Conservation (phyloP, 2,888 invertebrate species). For the Bursaphelenchus okinawaensis region DNA sequence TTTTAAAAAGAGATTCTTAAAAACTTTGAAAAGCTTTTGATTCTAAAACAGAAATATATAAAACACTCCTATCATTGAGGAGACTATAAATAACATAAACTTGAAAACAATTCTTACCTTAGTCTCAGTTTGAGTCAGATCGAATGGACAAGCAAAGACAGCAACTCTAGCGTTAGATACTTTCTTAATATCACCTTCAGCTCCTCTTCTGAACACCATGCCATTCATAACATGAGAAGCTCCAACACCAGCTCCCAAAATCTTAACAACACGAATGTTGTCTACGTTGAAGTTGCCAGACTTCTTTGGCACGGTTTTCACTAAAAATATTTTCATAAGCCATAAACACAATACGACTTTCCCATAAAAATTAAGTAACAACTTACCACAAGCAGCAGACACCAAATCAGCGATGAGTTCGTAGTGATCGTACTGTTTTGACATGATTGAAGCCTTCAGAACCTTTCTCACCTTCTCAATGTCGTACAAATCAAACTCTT, state of each 20-base stretch:
- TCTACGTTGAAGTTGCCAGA: constrained; percentile 79
- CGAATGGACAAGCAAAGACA: constrained; percentile 88
- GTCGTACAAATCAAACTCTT: constrained; percentile 69
- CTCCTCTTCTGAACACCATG: constrained; percentile 93
- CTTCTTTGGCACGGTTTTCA: constrained; percentile 49
- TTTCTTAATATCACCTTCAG: constrained; percentile 81
- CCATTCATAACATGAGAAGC: constrained; percentile 74
- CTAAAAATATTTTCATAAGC: constrained; percentile 24
- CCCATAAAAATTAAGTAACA: neutral
- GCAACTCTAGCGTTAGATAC: constrained; percentile 80
- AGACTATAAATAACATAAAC: neutral
- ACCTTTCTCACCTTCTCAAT: constrained; percentile 66
- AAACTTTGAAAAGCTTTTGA: neutral
- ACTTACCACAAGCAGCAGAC: constrained; percentile 72
- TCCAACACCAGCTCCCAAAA: constrained; percentile 49
- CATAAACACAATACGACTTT: neutral
- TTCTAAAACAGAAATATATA: no score
- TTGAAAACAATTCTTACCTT: constrained; percentile 68
- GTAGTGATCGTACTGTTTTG: constrained; percentile 95
- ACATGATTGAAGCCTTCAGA: constrained; percentile 80
- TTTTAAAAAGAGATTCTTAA: neutral
- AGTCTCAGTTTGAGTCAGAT: constrained; percentile 93
- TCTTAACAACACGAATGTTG: constrained; percentile 86
- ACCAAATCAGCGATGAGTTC: constrained; percentile 80
- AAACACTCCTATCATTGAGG: no score